Evolutionary conservation across 2,113 vertebrate species (phyloP).

Genomic region (Thryonomys swinderianus): DNA sequence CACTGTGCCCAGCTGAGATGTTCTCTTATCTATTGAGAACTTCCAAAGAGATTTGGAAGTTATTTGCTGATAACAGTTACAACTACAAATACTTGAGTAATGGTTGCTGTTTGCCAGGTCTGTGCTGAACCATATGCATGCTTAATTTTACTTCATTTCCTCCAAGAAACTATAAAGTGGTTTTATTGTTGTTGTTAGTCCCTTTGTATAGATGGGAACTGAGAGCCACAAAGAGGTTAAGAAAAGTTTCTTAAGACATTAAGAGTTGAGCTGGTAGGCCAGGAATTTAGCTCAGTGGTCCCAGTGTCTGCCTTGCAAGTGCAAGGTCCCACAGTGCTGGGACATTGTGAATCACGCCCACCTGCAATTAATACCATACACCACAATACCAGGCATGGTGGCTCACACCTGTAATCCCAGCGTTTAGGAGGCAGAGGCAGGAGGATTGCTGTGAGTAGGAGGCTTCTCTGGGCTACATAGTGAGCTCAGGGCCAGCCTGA

Average conservation of each 20-base stretch:
- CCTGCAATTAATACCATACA: too few relatives aligned
- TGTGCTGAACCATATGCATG: background rate
- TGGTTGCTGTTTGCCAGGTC: background rate
- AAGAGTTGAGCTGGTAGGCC: background rate
- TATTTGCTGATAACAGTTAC: background rate
- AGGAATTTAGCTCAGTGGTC: too few relatives aligned
- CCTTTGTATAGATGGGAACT: background rate
- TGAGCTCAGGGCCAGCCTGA: too few relatives aligned
- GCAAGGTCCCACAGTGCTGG: too few relatives aligned
- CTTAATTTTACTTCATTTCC: background rate
- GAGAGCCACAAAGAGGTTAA: conserved; percentile 19
- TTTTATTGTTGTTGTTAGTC: background rate
- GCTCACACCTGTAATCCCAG: too few relatives aligned
- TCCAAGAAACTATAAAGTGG: background rate
- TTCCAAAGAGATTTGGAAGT: background rate
- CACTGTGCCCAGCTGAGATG: background rate
- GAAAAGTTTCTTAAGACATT: background rate
- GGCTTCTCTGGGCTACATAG: too few relatives aligned
- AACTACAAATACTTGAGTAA: background rate
- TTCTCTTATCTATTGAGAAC: background rate
- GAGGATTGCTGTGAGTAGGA: too few relatives aligned
- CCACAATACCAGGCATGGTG: too few relatives aligned
- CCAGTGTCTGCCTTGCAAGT: too few relatives aligned
- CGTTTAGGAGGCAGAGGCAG: too few relatives aligned
- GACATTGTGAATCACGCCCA: too few relatives aligned